These are phyloP conservation scores for Parochlus steinenii DNA, from an alignment of 2,888 invertebrate genomes.

Conservation along the genomic window DNA sequence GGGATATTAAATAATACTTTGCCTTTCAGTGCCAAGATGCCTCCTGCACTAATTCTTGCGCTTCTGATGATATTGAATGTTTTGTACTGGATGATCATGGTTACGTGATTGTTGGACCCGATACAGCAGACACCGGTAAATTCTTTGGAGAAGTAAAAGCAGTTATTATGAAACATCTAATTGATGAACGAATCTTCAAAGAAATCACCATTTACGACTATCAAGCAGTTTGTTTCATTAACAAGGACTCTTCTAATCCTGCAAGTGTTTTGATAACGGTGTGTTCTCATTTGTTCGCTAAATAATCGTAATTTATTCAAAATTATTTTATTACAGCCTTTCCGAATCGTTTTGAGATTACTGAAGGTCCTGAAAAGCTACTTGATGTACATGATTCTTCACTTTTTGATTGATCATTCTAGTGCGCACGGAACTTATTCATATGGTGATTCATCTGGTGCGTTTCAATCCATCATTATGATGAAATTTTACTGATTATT, in stretches of 20 bases:
- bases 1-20: constrained; percentile 18
- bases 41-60: constrained; percentile 38
- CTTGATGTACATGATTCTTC: constrained; percentile 40
- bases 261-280: constrained; percentile 46
- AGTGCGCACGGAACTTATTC: constrained; percentile 27
- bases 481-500: too few relatives aligned
- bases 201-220: constrained; percentile 66
- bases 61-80: constrained; percentile 53
- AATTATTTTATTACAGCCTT: constrained; percentile 32
- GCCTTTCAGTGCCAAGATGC: constrained; percentile 15
- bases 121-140: constrained; percentile 53
- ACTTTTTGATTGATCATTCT: constrained; percentile 33
- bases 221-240: constrained; percentile 74
- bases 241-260: constrained; percentile 42
- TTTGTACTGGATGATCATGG: constrained; percentile 82
- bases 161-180: constrained; percentile 55
- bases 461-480: too few relatives aligned
- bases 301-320: neutral
- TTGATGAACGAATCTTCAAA: constrained; percentile 59
- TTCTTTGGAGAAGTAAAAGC: constrained; percentile 77
- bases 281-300: constrained; percentile 19
- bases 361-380: constrained; percentile 41
- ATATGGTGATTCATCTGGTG: constrained; percentile 1
- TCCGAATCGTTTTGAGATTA: constrained; percentile 37
- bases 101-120: constrained; percentile 65